Base-by-base conservation (phyloP, 1,140 invertebrate species). In the Bombus picipes region DNA sequence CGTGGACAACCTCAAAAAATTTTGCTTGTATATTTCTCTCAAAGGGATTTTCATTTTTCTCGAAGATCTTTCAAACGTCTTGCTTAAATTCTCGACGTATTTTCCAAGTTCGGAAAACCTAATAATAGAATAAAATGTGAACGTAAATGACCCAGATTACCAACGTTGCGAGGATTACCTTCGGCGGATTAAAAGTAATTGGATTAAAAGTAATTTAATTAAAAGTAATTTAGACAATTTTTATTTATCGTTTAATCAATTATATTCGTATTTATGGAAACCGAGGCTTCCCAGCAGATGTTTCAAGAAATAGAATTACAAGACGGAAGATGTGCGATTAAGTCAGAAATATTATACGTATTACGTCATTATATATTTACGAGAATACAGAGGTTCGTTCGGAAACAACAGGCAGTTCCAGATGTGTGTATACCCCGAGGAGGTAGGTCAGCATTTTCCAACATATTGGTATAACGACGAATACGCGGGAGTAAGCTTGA, bases 381-480 rank as follows among this genome's bases (percentile, higher is more conserved):
- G 47, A 22, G 9, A 8, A 3, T 39, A 15, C 3, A 1, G 2
- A 65, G 39, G 28, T 47, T 22, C 34, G 41, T 9, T 1, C 18
- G 66, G 18, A 70, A 25, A 22, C 85, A 68, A 86, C 68, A 32
- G 72, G 41, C 65, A 73, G 83, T 88, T 82, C 62, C 75, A 65
- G 81, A 88, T 90, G 77, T 62, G 72, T 34, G 57, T 77, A 73
- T 32, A 32, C 59, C 76, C 41, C 65, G 84, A 43, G 34, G 15
- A 57, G 39, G 79, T 34, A 34, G 15, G 32, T 4, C 37, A 28
- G 43, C 65, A 72, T 87, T 90, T 87, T 89, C 79, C 86, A 85
- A 77, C 79, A 71, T 80, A 82, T 73, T 43, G 78, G n/a, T 70
- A 76, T 73, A 88, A 90, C 81, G 88, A 83, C 47, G 75, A 72